Percentiles rank a stretch among this genome's conserved stretches.
phyloP scores from a whole-genome alignment of 1,140 invertebrate genomes.

The Aricia agestis region DNA sequence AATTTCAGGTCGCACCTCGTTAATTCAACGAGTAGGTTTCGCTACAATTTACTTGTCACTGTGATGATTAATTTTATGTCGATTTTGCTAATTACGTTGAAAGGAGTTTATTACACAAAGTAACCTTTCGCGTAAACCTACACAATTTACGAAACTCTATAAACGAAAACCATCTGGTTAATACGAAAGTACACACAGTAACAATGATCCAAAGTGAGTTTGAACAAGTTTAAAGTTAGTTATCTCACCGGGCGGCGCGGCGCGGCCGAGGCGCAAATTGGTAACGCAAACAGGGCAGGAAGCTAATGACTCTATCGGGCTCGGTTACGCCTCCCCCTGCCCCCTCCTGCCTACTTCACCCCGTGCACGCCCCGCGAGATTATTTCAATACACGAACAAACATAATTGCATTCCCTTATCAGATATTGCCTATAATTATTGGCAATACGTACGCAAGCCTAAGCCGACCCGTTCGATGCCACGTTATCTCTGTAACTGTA shows the following conservation, averaged over 20 bases:
- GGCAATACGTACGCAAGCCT: conserved; percentile 19
- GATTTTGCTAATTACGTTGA: too few relatives aligned
- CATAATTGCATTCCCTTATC: conserved; percentile 35
- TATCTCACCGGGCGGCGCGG: conserved; percentile 7
- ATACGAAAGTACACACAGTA: background rate
- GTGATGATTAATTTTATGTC: background rate
- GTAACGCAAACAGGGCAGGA: conserved; percentile 25
- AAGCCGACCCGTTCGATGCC: background rate
- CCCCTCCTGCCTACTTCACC: background rate
- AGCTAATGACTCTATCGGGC: conserved; percentile 31
- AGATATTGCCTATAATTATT: conserved; percentile 30
- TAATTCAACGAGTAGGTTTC: background rate
- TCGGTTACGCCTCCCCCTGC: conserved; percentile 23
- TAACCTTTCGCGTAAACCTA: too few relatives aligned
- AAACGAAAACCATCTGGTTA: too few relatives aligned
- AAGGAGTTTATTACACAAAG: too few relatives aligned
- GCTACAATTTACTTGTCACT: background rate
- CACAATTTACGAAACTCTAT: too few relatives aligned
- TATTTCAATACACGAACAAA: conserved; percentile 28
- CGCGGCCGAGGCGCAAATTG: conserved; percentile 21
- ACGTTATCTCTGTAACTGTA: background rate
- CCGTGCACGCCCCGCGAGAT: conserved; percentile 4
- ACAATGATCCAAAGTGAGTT: conserved; percentile 7
- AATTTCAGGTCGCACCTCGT: background rate
- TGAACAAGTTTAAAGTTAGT: conserved; percentile 12